Evolutionary conservation across 1,140 invertebrate genomes (phyloP).

Genomic region (Drosophila mauritiana): DNA sequence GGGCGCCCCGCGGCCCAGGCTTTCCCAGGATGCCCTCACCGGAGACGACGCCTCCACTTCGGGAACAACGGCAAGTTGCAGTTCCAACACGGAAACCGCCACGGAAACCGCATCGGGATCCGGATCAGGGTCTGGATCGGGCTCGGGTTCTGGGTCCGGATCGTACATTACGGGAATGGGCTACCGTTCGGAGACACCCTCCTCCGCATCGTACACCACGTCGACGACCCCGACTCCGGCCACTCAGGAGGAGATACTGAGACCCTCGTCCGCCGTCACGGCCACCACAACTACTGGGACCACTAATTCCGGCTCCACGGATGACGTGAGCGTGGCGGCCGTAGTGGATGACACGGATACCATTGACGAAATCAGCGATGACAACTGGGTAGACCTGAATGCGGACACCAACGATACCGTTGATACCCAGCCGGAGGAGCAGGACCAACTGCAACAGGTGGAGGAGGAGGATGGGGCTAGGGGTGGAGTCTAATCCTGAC

Average conservation of each 20-base stretch:
- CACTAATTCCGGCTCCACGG: conserved; percentile 58
- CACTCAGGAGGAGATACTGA: conserved; percentile 38
- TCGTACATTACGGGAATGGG: conserved; percentile 1
- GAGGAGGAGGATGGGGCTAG: conserved; percentile 27
- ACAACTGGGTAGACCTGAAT: conserved; percentile 67
- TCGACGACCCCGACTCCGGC: conserved; percentile 55
- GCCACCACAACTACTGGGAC: conserved; percentile 23
- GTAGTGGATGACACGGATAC: conserved; percentile 65
- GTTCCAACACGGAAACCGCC: conserved; percentile 6
- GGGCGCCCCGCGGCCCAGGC: neutral
- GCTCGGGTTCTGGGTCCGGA: neutral
- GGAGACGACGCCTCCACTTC: conserved; percentile 46
- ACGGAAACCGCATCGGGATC: conserved; percentile 2
- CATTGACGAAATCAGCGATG: conserved; percentile 65
- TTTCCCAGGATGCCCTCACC: conserved; percentile 23
- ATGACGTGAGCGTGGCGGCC: conserved; percentile 60
- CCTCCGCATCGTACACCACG: conserved; percentile 30
- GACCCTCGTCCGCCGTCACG: conserved; percentile 27
- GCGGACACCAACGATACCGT: conserved; percentile 38
- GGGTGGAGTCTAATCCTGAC: conserved; percentile 11
- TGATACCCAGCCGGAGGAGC: conserved; percentile 26
- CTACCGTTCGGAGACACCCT: conserved; percentile 36
- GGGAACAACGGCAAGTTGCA: conserved; percentile 26
- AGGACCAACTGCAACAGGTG: neutral
- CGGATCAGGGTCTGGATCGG: conserved; percentile 5